These are phyloP conservation scores for Mellivora capensis DNA, from an alignment of 2,113 vertebrate genomes.

Conservation along the genomic window DNA sequence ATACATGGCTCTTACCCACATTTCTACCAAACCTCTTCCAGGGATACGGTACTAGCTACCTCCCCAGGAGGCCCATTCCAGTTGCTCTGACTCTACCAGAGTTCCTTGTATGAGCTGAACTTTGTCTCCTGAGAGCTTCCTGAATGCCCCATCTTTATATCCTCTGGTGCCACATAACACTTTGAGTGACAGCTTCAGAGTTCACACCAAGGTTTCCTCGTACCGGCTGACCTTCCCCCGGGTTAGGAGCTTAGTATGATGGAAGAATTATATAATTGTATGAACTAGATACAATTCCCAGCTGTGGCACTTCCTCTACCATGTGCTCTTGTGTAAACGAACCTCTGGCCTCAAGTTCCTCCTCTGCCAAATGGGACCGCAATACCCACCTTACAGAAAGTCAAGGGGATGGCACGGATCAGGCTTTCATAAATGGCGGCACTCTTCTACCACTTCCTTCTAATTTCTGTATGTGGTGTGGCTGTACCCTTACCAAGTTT, in stretches of 20 bases:
- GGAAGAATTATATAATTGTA: background rate
- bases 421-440: background rate
- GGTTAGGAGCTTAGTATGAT: background rate
- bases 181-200: background rate
- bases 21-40: background rate
- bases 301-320: background rate
- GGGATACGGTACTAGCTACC: background rate
- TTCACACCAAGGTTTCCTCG: background rate
- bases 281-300: background rate
- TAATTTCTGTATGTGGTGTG: background rate
- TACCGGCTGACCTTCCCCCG: background rate
- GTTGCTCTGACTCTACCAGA: background rate
- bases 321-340: background rate
- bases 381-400: background rate
- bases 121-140: background rate
- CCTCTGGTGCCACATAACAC: background rate
- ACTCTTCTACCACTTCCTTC: background rate
- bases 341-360: background rate
- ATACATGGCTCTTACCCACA: background rate
- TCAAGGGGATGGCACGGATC: background rate
- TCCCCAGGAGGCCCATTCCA: background rate
- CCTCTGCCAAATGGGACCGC: background rate
- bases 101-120: background rate
- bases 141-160: background rate
- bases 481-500: background rate